These are phyloP conservation scores for Amia ocellicauda DNA, from an alignment of 2,113 vertebrate genomes.

Conservation along the genomic window DNA sequence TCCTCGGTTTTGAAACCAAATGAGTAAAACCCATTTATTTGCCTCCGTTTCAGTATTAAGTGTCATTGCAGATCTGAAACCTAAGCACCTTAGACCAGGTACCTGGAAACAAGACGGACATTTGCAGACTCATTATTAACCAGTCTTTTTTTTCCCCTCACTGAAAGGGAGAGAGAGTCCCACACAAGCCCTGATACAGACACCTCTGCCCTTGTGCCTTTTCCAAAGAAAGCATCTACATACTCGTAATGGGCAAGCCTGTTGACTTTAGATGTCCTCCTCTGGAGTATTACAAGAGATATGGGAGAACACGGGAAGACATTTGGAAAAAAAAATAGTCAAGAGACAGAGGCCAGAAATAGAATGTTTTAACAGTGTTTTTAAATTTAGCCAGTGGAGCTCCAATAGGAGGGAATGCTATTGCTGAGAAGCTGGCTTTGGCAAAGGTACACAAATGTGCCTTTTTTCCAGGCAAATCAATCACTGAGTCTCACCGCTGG, in stretches of 20 bases:
- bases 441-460: conserved; percentile 55
- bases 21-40: conserved; percentile 1
- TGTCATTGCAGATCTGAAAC: conserved; percentile 7
- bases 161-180: no score
- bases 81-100: not conserved
- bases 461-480: conserved; percentile 47
- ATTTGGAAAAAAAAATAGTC: not conserved
- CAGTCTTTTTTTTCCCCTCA: no score
- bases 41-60: conserved; percentile 9
- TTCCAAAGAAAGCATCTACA: not conserved
- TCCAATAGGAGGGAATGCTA: conserved; percentile 33
- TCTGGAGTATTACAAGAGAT: not conserved
- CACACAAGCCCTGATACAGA: no score
- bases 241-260: not conserved
- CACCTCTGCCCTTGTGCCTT: no score
- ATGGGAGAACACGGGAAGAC: not conserved
- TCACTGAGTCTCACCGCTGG: conserved; percentile 43
- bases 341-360: not conserved
- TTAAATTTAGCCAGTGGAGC: conserved; percentile 40
- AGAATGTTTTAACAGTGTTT: not conserved
- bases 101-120: conserved; percentile 2
- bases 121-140: no score
- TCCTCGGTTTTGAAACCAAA: conserved; percentile 5
- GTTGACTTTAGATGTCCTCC: not conserved
- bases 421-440: conserved; percentile 44